Evolutionary conservation across 2,888 invertebrate species (phyloP), one percentile per base, ranked within the genome.

Genomic region (Hesperia comma): DNA sequence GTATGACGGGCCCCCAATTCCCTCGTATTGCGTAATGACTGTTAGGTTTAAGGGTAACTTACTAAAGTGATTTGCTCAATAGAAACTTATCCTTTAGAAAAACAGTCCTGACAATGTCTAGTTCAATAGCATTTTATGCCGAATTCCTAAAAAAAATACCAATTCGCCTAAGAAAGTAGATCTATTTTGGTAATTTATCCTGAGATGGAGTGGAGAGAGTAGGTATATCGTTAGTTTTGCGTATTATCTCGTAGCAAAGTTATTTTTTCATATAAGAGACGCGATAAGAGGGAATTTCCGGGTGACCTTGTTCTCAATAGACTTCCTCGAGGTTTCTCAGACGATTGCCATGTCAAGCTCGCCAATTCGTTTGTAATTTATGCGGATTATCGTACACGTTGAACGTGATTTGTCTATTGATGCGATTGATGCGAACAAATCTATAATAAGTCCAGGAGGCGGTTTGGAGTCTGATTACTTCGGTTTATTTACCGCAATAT

Each of bases 321-420:
- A 21, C 21, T 51, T 19, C 51, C 1, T 51, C 51, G 51, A 51
- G 21, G 10, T 21, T 51, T 51, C 1, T 21, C 21, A 21, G 51
- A 51, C 21, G 51, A 51, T 51, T 51, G 51, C 51, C 51, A 19
- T 26, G 51, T 14, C 26, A 19, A 51, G 51, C 51, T 51, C 51
- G 14, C 6, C 10, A 37, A 33, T 12, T 37, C 37, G 2, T 12
- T 37, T 37, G 37, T 37, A 37, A n/a, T 10, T 8, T 49, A 49
- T 19, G 12, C 12, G 12, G 10, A 37, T 37, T 37, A 19, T 49
- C 49, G 19, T 8, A 49, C 49, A 19, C 19, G 19, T 19, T 19
- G 10, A 46, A 46, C 17, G 8, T 17, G 15, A 3, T 15, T 10
- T 2, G 12, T 37, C 8, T 37, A 37, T 37, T 37, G 2, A 2